Base-by-base conservation (phyloP, 1,140 invertebrate genomes). In the Caerostris extrusa region DNA sequence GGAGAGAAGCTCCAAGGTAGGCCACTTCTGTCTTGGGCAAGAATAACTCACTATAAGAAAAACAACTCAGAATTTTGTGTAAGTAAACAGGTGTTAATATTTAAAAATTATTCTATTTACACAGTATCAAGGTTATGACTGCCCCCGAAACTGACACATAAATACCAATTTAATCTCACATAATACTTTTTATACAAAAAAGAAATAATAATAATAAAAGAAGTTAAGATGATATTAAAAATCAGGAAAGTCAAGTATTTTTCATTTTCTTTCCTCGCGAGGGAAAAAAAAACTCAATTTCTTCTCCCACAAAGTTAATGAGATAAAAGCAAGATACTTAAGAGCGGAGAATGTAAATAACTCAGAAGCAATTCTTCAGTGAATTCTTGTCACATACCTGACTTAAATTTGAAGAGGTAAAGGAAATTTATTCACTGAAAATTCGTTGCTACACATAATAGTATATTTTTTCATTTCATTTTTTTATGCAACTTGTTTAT, bases 231-330 rank as follows among this genome's bases (percentile, higher is more conserved):
- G n/a, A 19, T n/a, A 34, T 34, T 10, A 19, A 85, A n/a, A 50
- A 85, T 58, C 7, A 85, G 56, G 58, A 60, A 85, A 85, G 82
- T 85, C 82, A 58, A 17, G 82, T 85, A 57, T 34, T 85, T 85
- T 85, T 85, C 57, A 85, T 57, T 60, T 60, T 57, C n/a, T 60
- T 85, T 85, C 7, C 5, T 17, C 34, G 0, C 55, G 14, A 82
- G 34, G 34, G 50, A 1, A 2, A 34, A 34, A 34, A 34, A 77
- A 53, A 77, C 10, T 12, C 50, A 50, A 8, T 8, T 34, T 34
- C 5, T 12, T 6, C 82, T 58, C 5, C 56, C 8, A 7, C 56
- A 85, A 60, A 34, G 57, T 58, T 85, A 85, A 85, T 85, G 83
- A 60, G 83, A 57, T 60, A 85, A 85, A 60, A 34, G 19, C 56